phyloP scores from a whole-genome alignment of 2,888 invertebrate genomes.

The Platycheirus albimanus region DNA sequence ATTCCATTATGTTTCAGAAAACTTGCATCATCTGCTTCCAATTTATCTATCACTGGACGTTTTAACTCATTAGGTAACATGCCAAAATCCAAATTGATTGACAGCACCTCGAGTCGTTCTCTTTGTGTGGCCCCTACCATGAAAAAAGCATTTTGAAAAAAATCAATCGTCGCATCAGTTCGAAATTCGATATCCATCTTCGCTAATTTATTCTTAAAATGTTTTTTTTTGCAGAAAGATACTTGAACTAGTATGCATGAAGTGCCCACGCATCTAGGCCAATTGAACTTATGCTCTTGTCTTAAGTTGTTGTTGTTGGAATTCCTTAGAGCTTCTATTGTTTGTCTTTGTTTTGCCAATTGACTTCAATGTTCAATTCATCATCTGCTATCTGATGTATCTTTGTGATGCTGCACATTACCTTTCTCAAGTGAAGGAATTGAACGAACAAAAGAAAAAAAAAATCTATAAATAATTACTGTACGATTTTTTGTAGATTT shows the following conservation, averaged over 20 bases:
- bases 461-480: conserved; percentile 63
- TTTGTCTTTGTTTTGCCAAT: conserved; percentile 50
- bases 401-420: conserved; percentile 9
- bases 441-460: conserved; percentile 1
- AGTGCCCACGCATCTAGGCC: conserved; percentile 70
- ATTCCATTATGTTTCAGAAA: neutral
- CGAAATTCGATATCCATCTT: conserved; percentile 14
- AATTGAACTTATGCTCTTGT: conserved; percentile 30
- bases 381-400: conserved; percentile 23
- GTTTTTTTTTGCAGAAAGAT: conserved; percentile 5
- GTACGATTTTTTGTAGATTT: conserved; percentile 47
- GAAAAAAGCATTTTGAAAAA: neutral
- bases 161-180: conserved; percentile 19
- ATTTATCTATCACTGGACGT: conserved; percentile 15
- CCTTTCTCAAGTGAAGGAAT: conserved; percentile 38
- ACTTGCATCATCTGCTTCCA: conserved; percentile 22
- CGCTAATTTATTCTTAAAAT: conserved; percentile 41
- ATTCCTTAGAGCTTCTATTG: conserved; percentile 9
- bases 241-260: conserved; percentile 53
- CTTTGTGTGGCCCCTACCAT: neutral
- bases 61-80: conserved; percentile 8
- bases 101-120: conserved; percentile 18
- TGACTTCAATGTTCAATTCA: conserved; percentile 56
- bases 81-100: conserved; percentile 28
- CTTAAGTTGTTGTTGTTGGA: conserved; percentile 9